A percentile compares a stretch with the other conserved stretches of the same genome.
These are phyloP conservation scores for Ceyx erithaca DNA, from an alignment of 2,797 vertebrate genomes.

Conservation along the genomic window DNA sequence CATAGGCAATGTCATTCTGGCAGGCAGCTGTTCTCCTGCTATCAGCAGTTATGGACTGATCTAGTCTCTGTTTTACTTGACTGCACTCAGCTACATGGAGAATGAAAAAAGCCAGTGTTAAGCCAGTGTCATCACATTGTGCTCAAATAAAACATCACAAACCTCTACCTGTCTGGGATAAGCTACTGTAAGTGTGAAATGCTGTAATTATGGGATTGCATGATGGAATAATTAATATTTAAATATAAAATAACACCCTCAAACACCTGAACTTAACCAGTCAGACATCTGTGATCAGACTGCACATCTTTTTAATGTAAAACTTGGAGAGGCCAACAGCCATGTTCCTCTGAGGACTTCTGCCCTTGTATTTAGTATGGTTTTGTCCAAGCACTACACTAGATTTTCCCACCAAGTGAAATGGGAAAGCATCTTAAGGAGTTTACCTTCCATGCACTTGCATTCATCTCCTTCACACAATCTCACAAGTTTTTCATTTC, in stretches of 20 bases:
- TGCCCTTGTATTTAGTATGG: not conserved
- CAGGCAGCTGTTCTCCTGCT: slow-evolving; percentile 72
- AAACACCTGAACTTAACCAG: not conserved
- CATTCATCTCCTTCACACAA: slow-evolving; percentile 87
- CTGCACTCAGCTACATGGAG: slow-evolving; percentile 80
- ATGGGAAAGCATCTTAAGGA: not conserved
- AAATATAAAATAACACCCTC: not conserved
- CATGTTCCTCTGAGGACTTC: not conserved
- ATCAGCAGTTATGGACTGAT: slow-evolving; percentile 62
- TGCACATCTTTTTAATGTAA: not conserved
- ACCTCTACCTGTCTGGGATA: not conserved
- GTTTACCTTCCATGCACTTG: slow-evolving; percentile 91
- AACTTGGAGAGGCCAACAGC: not conserved
- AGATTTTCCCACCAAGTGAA: not conserved
- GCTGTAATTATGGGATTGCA: not conserved
- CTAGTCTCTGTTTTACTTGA: slow-evolving; percentile 66
- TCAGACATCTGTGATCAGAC: not conserved
- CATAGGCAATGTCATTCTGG: slow-evolving; percentile 77
- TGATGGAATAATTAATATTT: not conserved
- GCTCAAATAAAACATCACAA: not conserved
- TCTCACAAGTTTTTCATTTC: slow-evolving; percentile 80
- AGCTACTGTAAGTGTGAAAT: not conserved
- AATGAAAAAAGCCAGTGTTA: not conserved
- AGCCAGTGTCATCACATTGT: not conserved
- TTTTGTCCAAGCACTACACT: not conserved